A percentile compares a stretch with the other conserved stretches of the same genome.
These are phyloP conservation scores for Perca schrenkii DNA, from an alignment of 2,113 vertebrate species.

Conservation along the genomic window DNA sequence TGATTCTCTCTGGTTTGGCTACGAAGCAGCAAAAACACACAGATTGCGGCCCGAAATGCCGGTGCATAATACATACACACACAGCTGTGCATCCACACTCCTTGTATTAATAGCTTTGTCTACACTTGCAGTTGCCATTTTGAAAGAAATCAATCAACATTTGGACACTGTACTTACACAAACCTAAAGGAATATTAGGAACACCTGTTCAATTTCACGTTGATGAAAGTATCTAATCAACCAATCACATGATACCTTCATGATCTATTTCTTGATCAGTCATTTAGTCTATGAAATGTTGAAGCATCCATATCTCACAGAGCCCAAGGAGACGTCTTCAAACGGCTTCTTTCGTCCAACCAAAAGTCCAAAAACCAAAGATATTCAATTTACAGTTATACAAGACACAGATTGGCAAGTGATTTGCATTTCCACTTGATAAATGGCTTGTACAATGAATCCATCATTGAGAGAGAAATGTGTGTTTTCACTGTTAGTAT, in stretches of 20 bases:
- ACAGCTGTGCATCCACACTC: neutral
- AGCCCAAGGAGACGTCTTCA: neutral
- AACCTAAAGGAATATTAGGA: no score
- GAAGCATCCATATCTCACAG: neutral
- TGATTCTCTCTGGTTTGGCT: constrained; percentile 36
- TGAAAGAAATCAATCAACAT: neutral
- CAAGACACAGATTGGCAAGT: neutral
- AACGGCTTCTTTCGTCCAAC: neutral
- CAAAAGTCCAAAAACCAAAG: neutral
- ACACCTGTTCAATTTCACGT: no score
- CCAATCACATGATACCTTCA: neutral
- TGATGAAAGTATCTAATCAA: no score
- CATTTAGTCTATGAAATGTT: neutral
- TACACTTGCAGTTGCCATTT: neutral
- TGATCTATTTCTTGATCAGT: neutral
- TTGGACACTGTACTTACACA: neutral
- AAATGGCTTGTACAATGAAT: no score
- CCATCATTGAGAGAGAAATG: no score
- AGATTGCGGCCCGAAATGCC: neutral
- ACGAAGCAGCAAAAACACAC: neutral
- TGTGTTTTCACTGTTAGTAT: neutral
- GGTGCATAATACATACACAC: neutral
- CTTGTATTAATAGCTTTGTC: neutral
- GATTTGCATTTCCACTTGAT: no score
- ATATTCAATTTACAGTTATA: neutral